Evolutionary conservation across 2,888 invertebrate genomes (phyloP), one percentile per base, ranked within the genome.

Genomic region (Heliconius sara): DNA sequence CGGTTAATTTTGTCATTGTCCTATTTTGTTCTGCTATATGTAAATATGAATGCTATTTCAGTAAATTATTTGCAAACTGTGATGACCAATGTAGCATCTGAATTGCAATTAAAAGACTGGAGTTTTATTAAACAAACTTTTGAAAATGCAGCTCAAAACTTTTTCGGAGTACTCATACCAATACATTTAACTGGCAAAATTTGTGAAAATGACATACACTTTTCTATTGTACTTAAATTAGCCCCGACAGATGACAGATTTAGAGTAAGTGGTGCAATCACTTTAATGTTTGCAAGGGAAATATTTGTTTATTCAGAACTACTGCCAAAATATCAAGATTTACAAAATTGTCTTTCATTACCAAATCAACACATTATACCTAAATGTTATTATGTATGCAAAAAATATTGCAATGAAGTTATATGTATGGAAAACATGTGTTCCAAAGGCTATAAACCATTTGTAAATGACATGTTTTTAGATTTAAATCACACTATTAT

Each of bases 161-260:
- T 93, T 83, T 95, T 95, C 65, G 95, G 94, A 57, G 85, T 92
- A 71, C 85, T 95, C 39, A 84, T 94, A 65, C 94, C 95, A 10
- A 84, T 92, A 68, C 82, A 85, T 68, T 83, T 95, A 82, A 83
- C 81, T 39, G 92, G 90, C 22, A 85, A 84, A 80, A 80, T 74
- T 63, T 66, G 86, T 65, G 85, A 83, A 2, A 83, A 84, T 52
- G 80, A 83, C 63, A 82, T 87, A 63, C 83, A 71, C 77, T 81
- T 91, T n/a, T 81, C 86, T 60, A 77, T 93, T 47, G 89, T 93
- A 75, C 85, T 95, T 78, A 95, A 95, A 87, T 85, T 94, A 78
- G 93, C 95, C 72, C 95, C 95, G 10, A 91, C 87, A 5, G 92
- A 94, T 82, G 92, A 93, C 80, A 87, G 88, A 80, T 94, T 88